Percentiles rank a stretch among this genome's conserved stretches.
These are phyloP conservation scores for Synergus gifuensis DNA, from an alignment of 2,888 invertebrate genomes.

Conservation along the genomic window DNA sequence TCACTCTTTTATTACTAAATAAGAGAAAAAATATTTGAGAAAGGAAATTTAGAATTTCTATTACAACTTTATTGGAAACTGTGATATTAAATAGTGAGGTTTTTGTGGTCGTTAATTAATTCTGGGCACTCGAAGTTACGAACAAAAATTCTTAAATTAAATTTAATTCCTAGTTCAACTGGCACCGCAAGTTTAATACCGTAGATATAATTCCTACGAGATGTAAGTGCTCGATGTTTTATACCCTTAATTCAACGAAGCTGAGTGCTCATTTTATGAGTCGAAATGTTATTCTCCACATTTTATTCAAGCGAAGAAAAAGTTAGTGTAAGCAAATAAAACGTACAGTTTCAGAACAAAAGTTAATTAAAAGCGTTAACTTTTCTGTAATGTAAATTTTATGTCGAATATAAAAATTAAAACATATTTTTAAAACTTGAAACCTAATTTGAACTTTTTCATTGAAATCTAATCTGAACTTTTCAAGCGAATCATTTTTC, in stretches of 20 bases:
- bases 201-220: constrained; percentile 10
- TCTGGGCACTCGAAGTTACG: background rate
- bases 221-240: constrained; percentile 29
- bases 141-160: constrained; percentile 10
- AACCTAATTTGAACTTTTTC: no score
- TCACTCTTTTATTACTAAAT: background rate
- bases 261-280: constrained; percentile 11
- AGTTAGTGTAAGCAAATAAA: background rate
- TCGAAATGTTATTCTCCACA: constrained; percentile 10
- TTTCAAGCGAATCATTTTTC: no score
- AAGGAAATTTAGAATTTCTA: background rate
- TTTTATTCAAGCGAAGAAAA: background rate
- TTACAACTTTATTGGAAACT: background rate
- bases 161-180: constrained; percentile 23
- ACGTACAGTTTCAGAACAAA: background rate
- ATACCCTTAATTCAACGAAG: constrained; percentile 25
- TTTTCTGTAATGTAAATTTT: background rate
- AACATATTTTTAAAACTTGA: no score
- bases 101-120: constrained; percentile 8
- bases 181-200: constrained; percentile 15
- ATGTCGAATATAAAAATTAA: background rate
- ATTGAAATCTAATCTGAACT: no score
- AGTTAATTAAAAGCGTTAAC: background rate
- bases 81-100: background rate
- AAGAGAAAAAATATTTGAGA: background rate